phyloP scores from a whole-genome alignment of 2,797 vertebrate genomes.

The Hemitrygon akajei region DNA sequence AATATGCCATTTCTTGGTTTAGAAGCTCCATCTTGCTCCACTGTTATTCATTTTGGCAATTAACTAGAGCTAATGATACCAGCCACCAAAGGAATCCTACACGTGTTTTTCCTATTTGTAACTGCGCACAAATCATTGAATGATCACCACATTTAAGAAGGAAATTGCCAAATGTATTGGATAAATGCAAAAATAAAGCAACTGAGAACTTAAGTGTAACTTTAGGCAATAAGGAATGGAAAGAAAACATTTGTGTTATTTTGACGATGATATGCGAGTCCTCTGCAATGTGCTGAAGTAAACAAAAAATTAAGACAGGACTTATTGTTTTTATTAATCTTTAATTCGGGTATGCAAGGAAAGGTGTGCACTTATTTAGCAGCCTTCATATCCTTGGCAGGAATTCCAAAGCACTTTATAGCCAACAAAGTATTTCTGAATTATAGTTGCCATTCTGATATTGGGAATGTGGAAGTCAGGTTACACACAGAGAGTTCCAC shows the following conservation, averaged over 20 bases:
- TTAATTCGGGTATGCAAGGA: neutral
- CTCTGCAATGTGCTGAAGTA: neutral
- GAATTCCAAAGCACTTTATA: too few relatives aligned
- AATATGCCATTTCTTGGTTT: slow-evolving; percentile 63
- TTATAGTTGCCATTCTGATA: too few relatives aligned
- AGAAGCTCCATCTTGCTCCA: slow-evolving; percentile 67
- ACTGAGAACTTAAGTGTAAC: neutral
- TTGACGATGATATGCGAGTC: neutral
- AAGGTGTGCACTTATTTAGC: neutral
- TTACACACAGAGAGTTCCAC: too few relatives aligned
- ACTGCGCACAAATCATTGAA: slow-evolving; percentile 63
- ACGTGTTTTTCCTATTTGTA: slow-evolving; percentile 60
- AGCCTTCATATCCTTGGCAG: too few relatives aligned
- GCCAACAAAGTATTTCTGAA: too few relatives aligned
- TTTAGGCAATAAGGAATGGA: neutral
- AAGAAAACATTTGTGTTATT: neutral
- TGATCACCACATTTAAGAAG: slow-evolving; percentile 44
- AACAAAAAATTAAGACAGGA: neutral
- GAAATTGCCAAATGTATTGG: slow-evolving; percentile 50
- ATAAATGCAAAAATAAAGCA: neutral
- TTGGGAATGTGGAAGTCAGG: too few relatives aligned
- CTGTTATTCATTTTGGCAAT: slow-evolving; percentile 61
- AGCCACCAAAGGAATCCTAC: slow-evolving; percentile 62
- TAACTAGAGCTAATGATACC: slow-evolving; percentile 63
- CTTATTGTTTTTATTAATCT: neutral